Percentiles rank a stretch among this genome's conserved stretches.
These are phyloP conservation scores for Beris chalybata DNA, from an alignment of 2,888 invertebrate species.

Conservation along the genomic window DNA sequence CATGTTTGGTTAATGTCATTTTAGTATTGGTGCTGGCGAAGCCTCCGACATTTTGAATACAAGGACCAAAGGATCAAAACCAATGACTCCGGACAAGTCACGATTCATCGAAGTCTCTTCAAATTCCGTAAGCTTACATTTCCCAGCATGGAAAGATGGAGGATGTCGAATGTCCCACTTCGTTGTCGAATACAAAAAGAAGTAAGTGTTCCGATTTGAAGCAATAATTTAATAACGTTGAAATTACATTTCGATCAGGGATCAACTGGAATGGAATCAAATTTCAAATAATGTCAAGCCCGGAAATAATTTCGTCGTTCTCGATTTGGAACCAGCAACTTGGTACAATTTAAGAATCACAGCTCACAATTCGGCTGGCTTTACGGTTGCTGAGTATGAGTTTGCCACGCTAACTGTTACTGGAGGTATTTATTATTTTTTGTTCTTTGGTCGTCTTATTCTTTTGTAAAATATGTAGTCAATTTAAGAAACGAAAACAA, in stretches of 20 bases:
- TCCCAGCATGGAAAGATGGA: conserved; percentile 92
- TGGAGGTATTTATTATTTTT: conserved; percentile 72
- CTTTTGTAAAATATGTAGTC: conserved; percentile 5
- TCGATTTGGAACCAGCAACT: conserved; percentile 89
- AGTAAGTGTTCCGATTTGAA: conserved; percentile 60
- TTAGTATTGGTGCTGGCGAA: conserved; percentile 88
- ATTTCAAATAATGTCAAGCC: conserved; percentile 92
- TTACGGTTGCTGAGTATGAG: conserved; percentile 92
- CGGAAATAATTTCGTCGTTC: conserved; percentile 85
- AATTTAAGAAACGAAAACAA: conserved; percentile 1
- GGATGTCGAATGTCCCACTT: conserved; percentile 95
- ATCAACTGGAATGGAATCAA: conserved; percentile 89
- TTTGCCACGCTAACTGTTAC: conserved; percentile 92
- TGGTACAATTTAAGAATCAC: conserved; percentile 93
- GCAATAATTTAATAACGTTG: conserved; percentile 36
- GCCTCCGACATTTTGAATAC: conserved; percentile 87
- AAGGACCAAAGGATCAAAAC: conserved; percentile 90
- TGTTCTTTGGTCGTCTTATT: too few relatives aligned
- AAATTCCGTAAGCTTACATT: conserved; percentile 88
- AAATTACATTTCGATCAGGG: conserved; percentile 57
- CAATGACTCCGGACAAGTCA: conserved; percentile 86
- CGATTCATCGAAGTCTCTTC: conserved; percentile 90
- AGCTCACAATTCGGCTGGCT: conserved; percentile 94
- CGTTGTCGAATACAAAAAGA: conserved; percentile 91
- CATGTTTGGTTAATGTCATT: not conserved